Evolutionary conservation across 1,140 invertebrate genomes (phyloP).

Genomic region (Papilio polytes): DNA sequence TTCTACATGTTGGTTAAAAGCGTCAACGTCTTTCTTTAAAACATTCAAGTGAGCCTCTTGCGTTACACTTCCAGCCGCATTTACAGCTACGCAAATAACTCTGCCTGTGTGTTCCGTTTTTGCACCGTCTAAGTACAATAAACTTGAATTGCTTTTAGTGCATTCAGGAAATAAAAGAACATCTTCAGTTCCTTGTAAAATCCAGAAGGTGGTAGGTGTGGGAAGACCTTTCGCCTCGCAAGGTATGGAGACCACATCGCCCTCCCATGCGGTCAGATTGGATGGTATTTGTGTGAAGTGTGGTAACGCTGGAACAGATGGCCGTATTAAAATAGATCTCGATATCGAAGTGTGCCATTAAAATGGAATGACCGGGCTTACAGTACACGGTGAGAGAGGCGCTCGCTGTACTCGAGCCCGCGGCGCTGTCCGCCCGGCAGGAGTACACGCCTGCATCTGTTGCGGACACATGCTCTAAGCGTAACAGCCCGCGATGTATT

Average conservation of each 20-base stretch:
- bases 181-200: slow-evolving; percentile 87
- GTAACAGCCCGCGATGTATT: slow-evolving; percentile 85
- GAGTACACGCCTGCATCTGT: slow-evolving; percentile 81
- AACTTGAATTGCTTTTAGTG: slow-evolving; percentile 77
- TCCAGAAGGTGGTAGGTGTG: slow-evolving; percentile 94
- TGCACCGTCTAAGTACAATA: slow-evolving; percentile 76
- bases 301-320: slow-evolving; percentile 92
- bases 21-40: slow-evolving; percentile 72
- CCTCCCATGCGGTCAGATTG: slow-evolving; percentile 92
- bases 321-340: slow-evolving; percentile 73
- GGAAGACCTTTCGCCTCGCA: slow-evolving; percentile 96
- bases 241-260: slow-evolving; percentile 93
- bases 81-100: slow-evolving; percentile 78
- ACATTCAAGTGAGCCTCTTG: slow-evolving; percentile 78
- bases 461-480: slow-evolving; percentile 78
- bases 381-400: slow-evolving; percentile 82
- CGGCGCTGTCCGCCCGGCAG: slow-evolving; percentile 80
- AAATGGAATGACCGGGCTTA: slow-evolving; percentile 63
- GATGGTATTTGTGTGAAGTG: slow-evolving; percentile 93
- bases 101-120: slow-evolving; percentile 74
- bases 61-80: slow-evolving; percentile 78
- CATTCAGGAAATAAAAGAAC: slow-evolving; percentile 77
- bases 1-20: slow-evolving; percentile 62
- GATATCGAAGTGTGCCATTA: slow-evolving; percentile 51
- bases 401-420: slow-evolving; percentile 77